These are phyloP conservation scores for Nixonia krombeini DNA, from an alignment of 1,140 invertebrate genomes.

Conservation along the genomic window DNA sequence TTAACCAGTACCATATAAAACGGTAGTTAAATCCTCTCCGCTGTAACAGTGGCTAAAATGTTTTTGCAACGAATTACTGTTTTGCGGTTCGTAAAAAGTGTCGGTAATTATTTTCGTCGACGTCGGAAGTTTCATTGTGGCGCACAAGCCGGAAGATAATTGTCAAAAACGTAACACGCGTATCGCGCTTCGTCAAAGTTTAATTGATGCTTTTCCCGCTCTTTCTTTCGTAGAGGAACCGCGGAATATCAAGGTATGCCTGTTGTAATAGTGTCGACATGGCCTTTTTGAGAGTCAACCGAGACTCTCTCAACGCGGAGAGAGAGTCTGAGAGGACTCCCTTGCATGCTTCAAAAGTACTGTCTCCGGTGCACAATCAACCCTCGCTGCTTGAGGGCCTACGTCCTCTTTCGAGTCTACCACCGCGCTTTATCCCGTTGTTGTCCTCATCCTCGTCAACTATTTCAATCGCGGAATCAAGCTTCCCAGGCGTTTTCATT, in stretches of 20 bases:
- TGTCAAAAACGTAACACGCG: too few species aligned
- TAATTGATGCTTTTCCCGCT: neutral
- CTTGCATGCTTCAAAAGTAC: conserved; percentile 41
- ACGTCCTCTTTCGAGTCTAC: conserved; percentile 25
- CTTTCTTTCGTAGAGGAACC: conserved; percentile 2
- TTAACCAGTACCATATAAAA: too few species aligned
- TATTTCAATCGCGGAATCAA: conserved; percentile 14
- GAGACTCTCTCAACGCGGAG: conserved; percentile 39
- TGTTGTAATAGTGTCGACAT: conserved; percentile 20
- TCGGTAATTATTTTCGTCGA: too few species aligned
- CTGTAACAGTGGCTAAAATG: too few species aligned
- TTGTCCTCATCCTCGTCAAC: conserved; percentile 19
- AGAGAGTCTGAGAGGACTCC: conserved; percentile 46
- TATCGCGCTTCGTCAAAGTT: neutral
- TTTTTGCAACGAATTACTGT: too few species aligned
- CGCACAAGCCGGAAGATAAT: too few species aligned
- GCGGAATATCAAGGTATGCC: conserved; percentile 20
- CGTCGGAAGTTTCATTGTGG: too few species aligned
- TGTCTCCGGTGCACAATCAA: conserved; percentile 46
- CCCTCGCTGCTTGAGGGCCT: conserved; percentile 31
- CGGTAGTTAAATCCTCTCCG: too few species aligned
- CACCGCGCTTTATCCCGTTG: conserved; percentile 33
- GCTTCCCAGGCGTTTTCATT: conserved; percentile 33
- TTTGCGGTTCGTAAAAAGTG: too few species aligned
- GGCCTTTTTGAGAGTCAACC: conserved; percentile 38